Base-by-base conservation (phyloP, 2,888 invertebrate species). In the Sphecodes monilicornis region DNA sequence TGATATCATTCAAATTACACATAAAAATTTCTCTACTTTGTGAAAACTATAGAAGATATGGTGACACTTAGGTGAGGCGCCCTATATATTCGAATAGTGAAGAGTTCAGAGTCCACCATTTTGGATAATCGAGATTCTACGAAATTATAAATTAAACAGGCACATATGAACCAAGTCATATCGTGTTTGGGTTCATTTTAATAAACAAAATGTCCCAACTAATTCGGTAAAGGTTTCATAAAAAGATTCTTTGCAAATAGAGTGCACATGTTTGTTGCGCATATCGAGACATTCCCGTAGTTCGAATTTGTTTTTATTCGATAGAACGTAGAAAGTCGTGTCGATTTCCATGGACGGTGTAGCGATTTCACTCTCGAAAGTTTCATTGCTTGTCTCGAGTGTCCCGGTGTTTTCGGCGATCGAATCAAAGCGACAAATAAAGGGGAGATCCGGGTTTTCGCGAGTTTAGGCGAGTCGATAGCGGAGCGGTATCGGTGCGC, bases 401-500 rank as follows among this genome's bases (percentile, higher is more conserved):
- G 60, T 29, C 32, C 36, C 64, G 32, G 32, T 66, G 64, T 66
- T 66, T 36, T 36, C 68, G 68, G n/a, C 36, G 39, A 68, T 68
- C 68, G 39, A 68, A 68, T 39, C 36, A 68, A 68, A 68, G 36
- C n/a, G 68, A 39, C 68, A 39, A 68, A 41, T 18, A 60, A 36
- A 43, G 36, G 41, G 29, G 60, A 54, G 60, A 70, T 64, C 64
- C 64, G 74, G 50, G 26, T 60, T 60, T 80, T 82, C 57, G 60
- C 39, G 80, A 43, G 29, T 71, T 46, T 26, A 68, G 39, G 26
- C n/a, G 70, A 78, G 54, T 78, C 78, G 81, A 73, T 78, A 29
- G 68, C 36, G 36, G 18, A n/a, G 32, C 64, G 8, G 57, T 41
- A 46, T 74, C 60, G 68, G 32, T 41, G 41, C 32, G 26, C 54